A percentile compares a stretch with the other conserved stretches of the same genome.
Conservation (phyloP, 2,113 vertebrate species). For the Forbesichthys papilliferus region DNA sequence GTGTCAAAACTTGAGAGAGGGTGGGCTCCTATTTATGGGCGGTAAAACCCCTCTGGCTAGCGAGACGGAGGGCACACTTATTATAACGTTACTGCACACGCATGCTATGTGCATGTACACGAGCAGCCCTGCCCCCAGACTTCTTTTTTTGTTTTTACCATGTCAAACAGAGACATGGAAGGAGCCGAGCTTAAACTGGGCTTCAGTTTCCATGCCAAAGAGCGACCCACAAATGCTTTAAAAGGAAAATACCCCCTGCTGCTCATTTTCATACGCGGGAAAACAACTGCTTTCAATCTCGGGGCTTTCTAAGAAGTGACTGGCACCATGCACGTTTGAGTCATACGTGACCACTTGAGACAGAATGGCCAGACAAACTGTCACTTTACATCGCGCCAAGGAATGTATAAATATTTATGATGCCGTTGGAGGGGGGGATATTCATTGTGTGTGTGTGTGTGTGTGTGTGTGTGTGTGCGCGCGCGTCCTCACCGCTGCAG, state of each 20-base stretch:
- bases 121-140: background rate
- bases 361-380: background rate
- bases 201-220: conserved; percentile 21
- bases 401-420: background rate
- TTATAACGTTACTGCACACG: background rate
- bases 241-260: conserved; percentile 29
- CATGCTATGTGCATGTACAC: background rate
- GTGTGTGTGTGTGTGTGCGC: background rate
- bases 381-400: background rate
- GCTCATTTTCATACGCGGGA: conserved; percentile 3
- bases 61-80: background rate
- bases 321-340: background rate
- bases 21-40: background rate
- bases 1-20: background rate
- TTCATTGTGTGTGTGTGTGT: background rate
- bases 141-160: conserved; percentile 33
- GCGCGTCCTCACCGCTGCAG: conserved; percentile 86
- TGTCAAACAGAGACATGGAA: conserved; percentile 38
- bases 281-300: conserved; percentile 24
- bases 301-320: background rate
- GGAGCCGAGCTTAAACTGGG: conserved; percentile 30
- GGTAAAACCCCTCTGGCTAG: background rate
- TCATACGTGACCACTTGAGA: background rate
- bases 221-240: conserved; percentile 37
- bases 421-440: background rate